phyloP scores from a whole-genome alignment of 2,113 vertebrate genomes.

The Carassius carassius region DNA sequence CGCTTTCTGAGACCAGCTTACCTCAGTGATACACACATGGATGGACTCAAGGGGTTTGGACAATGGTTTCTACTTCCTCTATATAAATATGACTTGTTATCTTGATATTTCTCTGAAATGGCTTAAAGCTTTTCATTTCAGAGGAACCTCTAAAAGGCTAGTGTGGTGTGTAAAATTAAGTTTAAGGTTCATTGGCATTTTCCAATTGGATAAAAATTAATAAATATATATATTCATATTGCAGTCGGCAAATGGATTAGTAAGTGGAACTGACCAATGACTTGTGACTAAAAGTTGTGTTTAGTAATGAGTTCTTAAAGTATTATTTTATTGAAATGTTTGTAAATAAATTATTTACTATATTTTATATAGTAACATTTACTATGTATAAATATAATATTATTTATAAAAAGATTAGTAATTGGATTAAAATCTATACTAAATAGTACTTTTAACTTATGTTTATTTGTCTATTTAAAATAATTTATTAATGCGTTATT shows the following conservation, averaged over 20 bases:
- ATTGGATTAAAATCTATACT: too few species aligned
- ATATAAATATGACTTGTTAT: background rate
- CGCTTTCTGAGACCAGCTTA: slow-evolving; percentile 35
- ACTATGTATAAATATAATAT: too few species aligned
- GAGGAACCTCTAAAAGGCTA: background rate
- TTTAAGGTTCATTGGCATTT: background rate
- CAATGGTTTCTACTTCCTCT: slow-evolving; percentile 19
- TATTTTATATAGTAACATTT: too few species aligned
- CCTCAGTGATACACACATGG: slow-evolving; percentile 37
- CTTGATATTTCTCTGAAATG: background rate
- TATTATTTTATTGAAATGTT: too few species aligned
- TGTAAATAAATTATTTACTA: too few species aligned
- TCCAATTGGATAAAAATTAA: background rate
- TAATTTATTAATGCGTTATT: background rate
- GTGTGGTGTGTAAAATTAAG: background rate
- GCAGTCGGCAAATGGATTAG: background rate
- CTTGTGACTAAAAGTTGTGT: background rate
- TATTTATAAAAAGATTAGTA: too few species aligned
- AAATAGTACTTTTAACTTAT: too few species aligned
- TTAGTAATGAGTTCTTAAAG: background rate
- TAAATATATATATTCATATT: background rate
- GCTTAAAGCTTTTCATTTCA: background rate
- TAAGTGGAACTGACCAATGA: background rate
- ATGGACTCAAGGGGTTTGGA: slow-evolving; percentile 17
- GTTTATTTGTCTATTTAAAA: too few species aligned